Percentiles rank a stretch among this genome's conserved stretches.
Conservation (phyloP, 2,113 vertebrate species). For the Phaethon lepturus region DNA sequence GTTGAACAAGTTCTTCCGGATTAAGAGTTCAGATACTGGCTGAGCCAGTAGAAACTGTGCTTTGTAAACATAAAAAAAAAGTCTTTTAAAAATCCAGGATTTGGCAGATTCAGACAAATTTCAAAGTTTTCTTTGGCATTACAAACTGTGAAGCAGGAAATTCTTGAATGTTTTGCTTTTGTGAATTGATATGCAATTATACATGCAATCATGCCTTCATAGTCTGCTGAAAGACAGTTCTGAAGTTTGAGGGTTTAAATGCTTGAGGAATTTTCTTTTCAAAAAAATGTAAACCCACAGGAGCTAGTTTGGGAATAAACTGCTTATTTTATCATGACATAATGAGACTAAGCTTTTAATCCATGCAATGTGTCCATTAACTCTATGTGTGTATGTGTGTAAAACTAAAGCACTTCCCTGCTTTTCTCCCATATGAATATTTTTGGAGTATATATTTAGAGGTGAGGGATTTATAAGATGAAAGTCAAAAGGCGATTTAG, state of each 20-base stretch:
- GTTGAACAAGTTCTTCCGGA: neutral
- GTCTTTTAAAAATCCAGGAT: neutral
- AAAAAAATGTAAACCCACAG: neutral
- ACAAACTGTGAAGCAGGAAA: neutral
- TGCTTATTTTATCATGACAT: conserved; percentile 13
- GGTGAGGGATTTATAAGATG: neutral
- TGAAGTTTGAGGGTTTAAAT: neutral
- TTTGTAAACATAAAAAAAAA: neutral
- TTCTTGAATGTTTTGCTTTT: neutral
- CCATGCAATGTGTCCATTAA: conserved; percentile 25
- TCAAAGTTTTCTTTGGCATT: neutral
- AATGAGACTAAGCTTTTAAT: conserved; percentile 64
- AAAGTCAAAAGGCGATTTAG: neutral
- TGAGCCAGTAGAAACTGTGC: neutral
- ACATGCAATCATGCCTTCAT: neutral
- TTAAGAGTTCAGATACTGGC: neutral
- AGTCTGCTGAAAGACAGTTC: neutral
- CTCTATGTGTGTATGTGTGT: conserved; percentile 4
- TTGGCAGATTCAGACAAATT: neutral
- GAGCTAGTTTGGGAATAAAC: conserved; percentile 11
- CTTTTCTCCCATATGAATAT: conserved; percentile 18
- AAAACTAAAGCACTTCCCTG: conserved; percentile 44
- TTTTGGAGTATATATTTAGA: neutral
- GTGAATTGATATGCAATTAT: neutral
- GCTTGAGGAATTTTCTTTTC: neutral